These are phyloP conservation scores for Parambassis ranga DNA, from an alignment of 2,797 vertebrate genomes.

Conservation along the genomic window DNA sequence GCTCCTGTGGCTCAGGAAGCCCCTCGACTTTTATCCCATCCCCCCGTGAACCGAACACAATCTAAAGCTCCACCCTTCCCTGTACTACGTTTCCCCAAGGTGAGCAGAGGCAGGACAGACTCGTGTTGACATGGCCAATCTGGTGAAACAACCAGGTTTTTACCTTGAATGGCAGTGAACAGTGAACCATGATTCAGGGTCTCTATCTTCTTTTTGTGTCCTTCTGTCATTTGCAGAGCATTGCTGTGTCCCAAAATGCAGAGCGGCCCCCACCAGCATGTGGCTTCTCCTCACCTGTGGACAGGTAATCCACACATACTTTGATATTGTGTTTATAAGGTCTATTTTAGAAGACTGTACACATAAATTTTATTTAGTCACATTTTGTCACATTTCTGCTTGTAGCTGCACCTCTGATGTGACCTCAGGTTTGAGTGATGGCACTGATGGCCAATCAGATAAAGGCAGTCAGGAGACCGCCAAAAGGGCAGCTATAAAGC, in stretches of 20 bases:
- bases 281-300: constrained; percentile 86
- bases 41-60: not conserved
- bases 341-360: too few relatives aligned
- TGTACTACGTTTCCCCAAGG: constrained; percentile 83
- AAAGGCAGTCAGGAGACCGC: constrained; percentile 49
- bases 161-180: too few relatives aligned
- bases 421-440: constrained; percentile 88
- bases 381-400: not conserved
- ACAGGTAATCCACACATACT: constrained; percentile 78
- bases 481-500: constrained; percentile 71
- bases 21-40: constrained; percentile 16
- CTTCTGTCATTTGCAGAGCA: constrained; percentile 84
- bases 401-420: constrained; percentile 88
- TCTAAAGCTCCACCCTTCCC: constrained; percentile 67
- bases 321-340: too few relatives aligned
- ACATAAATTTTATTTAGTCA: too few relatives aligned
- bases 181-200: not conserved
- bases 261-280: constrained; percentile 57
- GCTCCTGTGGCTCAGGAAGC: not conserved
- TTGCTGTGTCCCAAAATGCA: constrained; percentile 78
- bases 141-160: not conserved
- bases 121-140: too few relatives aligned
- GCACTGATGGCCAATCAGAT: constrained; percentile 85
- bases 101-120: constrained; percentile 65
- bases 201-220: not conserved